Base-by-base conservation (phyloP, 2,888 invertebrate genomes). In the Pterostichus niger region DNA sequence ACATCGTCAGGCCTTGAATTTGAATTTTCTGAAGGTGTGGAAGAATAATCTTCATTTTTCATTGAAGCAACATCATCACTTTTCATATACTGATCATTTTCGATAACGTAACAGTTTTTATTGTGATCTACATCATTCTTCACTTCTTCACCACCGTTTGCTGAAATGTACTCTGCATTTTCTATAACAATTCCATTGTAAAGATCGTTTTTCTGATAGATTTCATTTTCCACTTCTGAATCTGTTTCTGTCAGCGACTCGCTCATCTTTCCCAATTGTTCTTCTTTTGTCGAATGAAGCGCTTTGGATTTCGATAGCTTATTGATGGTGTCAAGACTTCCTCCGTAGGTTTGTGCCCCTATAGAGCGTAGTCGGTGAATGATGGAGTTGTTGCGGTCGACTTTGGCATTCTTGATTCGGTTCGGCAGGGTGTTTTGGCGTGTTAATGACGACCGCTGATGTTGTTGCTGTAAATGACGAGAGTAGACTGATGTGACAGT, bases 291-390 rank as follows among this genome's bases (percentile, higher is more conserved):
- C 4, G 64, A 13, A 6, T 33, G 31, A 15, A 9, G 77, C 11
- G 35, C 4, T 75, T 75, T 82, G n/a, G 7, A 11, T 75, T 82
- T 75, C 15, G 84, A 73, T 7, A 85, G 73, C 84, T 85, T 85
- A 4, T 84, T 84, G n/a, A 87, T 85, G 0, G 85, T 84, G 49
- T 85, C 86, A 40, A 87, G 84, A 84, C 87, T 88, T 6, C 87
- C 88, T 52, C 87, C 87, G 83, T 89, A 89, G 1, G 87, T 86
- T 81, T 88, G 88, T 0, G 87, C 88, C 4, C 89, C 89, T 5
- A 89, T 86, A 84, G 86, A 87, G 81, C 87, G 88, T n/a, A 88
- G 83, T 54, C 88, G 85, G 15, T 88, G 86, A 10, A 88, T 87
- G 24, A 89, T 86, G 84, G 76, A 82, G 84, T 64, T 78, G 68